Evolutionary conservation across 2,797 vertebrate genomes (phyloP).

Genomic region (Urophycis tenuis): DNA sequence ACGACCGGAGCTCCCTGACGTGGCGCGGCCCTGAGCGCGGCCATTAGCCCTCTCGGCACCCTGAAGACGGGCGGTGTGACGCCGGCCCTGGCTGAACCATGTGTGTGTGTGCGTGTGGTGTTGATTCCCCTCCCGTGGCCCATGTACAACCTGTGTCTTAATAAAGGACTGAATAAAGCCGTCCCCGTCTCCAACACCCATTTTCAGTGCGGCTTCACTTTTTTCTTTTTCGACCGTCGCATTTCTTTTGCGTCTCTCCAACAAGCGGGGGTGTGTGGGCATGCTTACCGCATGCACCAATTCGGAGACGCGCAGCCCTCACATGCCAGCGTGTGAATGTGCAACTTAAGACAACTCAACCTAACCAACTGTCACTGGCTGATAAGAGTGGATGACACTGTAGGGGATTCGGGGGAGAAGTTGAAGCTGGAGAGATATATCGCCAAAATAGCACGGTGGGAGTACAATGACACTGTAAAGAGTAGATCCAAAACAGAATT

Average conservation of each 20-base stretch:
- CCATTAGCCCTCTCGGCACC: constrained; percentile 24
- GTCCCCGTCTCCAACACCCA: constrained; percentile 33
- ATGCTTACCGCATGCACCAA: constrained; percentile 43
- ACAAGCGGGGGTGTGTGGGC: constrained; percentile 49
- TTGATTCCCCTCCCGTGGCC: constrained; percentile 7
- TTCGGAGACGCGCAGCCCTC: constrained; percentile 49
- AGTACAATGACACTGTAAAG: constrained; percentile 17
- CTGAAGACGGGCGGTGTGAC: constrained; percentile 26
- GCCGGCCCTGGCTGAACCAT: constrained; percentile 24
- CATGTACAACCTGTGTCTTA: constrained; percentile 35
- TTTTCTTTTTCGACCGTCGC: not conserved
- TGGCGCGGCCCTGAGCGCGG: constrained; percentile 31
- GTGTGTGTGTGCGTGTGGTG: constrained; percentile 27
- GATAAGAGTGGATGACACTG: constrained; percentile 50
- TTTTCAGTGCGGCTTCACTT: not conserved
- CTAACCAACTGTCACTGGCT: constrained; percentile 46
- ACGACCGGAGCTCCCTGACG: constrained; percentile 69
- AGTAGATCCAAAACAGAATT: constrained; percentile 21
- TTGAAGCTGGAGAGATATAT: constrained; percentile 4
- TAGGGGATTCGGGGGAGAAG: constrained; percentile 23
- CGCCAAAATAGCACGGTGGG: constrained; percentile 28
- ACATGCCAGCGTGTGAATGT: constrained; percentile 52
- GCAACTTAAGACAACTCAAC: constrained; percentile 43
- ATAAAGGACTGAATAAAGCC: constrained; percentile 49
- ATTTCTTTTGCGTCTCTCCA: constrained; percentile 45